phyloP scores from a whole-genome alignment of 30 jellyfish, hydroid and myxozoan genomes.

The Aurelia sp. region DNA sequence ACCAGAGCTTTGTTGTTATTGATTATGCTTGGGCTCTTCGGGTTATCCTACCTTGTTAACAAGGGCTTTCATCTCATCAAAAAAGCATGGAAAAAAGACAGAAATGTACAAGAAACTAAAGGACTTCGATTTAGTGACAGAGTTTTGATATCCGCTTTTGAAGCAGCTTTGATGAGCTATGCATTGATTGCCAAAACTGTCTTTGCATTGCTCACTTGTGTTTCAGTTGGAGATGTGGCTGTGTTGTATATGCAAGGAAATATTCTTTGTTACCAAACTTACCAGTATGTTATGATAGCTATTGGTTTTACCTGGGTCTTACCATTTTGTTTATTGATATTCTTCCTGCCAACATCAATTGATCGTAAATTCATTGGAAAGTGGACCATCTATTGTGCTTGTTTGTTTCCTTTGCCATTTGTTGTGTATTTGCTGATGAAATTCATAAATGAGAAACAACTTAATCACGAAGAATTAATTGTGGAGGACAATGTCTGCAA shows the following conservation, averaged over 20 bases:
- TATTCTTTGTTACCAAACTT: constrained; percentile 1
- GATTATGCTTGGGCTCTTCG: not conserved
- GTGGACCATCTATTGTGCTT: not conserved
- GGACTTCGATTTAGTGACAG: not conserved
- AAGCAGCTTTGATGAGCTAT: constrained; percentile 12
- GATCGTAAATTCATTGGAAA: not conserved
- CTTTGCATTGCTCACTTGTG: constrained; percentile 19
- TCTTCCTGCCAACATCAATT: constrained; percentile 2
- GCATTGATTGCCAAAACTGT: constrained; percentile 1
- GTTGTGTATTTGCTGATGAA: not conserved
- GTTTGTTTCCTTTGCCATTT: constrained; percentile 18
- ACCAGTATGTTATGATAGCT: constrained; percentile 21
- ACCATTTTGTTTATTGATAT: constrained; percentile 9
- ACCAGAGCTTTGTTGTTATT: not conserved
- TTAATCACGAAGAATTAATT: no score
- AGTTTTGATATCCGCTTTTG: constrained; percentile 6
- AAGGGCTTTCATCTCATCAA: not conserved
- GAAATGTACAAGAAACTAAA: not conserved
- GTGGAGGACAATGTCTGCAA: no score
- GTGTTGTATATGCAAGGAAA: constrained; percentile 25
- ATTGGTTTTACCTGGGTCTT: not conserved
- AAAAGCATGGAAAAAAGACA: not conserved
- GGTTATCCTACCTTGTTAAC: not conserved
- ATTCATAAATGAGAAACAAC: no score
- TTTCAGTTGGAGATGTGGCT: not conserved